These are phyloP conservation scores for Brachionus angularis DNA, from an alignment of 1,140 invertebrate species.

Conservation along the genomic window DNA sequence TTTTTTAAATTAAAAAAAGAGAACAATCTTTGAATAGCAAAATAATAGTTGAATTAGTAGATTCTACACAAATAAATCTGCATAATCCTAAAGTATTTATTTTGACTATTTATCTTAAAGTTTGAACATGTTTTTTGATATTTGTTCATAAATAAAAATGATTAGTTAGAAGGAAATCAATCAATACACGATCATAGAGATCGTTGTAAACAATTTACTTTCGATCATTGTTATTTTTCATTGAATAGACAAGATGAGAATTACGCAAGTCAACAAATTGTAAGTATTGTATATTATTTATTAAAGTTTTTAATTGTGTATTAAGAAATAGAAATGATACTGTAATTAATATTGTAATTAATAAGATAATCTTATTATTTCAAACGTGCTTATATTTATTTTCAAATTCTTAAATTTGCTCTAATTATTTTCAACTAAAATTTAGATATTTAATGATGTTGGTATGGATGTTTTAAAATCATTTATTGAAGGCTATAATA, in stretches of 20 bases:
- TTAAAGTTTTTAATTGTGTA: not conserved
- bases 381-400: too few species aligned
- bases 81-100: conserved; percentile 16
- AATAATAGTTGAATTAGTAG: conserved; percentile 10
- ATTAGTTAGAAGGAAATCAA: conserved; percentile 26
- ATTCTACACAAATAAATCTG: not conserved
- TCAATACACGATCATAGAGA: conserved; percentile 29
- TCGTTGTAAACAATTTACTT: conserved; percentile 30
- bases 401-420: too few species aligned
- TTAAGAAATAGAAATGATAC: too few species aligned
- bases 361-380: too few species aligned
- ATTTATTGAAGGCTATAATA: conserved; percentile 62
- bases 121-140: not conserved
- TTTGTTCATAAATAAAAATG: not conserved
- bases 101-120: not conserved
- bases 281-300: not conserved
- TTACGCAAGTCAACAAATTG: conserved; percentile 34
- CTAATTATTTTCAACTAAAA: not conserved
- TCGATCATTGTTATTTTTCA: conserved; percentile 37
- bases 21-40: conserved; percentile 4
- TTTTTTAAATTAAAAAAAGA: not conserved
- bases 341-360: not conserved
- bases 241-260: not conserved
- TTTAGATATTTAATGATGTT: conserved; percentile 52
- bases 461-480: conserved; percentile 51